Evolutionary conservation across 2,888 invertebrate genomes (phyloP).

Genomic region (Lycia hirtaria): DNA sequence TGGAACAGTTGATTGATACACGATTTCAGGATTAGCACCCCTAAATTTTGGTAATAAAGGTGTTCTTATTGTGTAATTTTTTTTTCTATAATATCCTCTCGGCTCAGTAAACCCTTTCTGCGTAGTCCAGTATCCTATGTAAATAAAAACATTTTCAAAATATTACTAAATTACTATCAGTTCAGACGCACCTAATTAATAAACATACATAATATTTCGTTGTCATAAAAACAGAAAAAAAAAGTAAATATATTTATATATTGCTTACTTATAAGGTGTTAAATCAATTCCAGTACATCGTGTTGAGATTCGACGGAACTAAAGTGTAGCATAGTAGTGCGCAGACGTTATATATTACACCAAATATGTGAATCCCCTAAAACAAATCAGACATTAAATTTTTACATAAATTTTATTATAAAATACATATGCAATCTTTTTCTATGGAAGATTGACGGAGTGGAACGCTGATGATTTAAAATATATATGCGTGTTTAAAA

Average conservation of each 20-base stretch:
- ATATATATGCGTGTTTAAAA: neutral
- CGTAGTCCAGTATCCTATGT: too few species aligned
- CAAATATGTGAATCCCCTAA: constrained; percentile 43
- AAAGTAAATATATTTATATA: neutral
- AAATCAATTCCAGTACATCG: constrained; percentile 37
- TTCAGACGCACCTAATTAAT: neutral
- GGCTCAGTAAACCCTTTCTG: too few species aligned
- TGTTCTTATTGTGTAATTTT: too few species aligned
- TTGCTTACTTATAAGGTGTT: constrained; percentile 17
- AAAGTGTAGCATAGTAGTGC: constrained; percentile 30
- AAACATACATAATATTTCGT: constrained; percentile 2
- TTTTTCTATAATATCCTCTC: too few species aligned
- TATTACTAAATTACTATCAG: too few species aligned
- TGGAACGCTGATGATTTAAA: neutral
- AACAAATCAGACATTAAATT: constrained; percentile 40
- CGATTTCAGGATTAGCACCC: too few species aligned
- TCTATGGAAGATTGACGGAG: too few species aligned
- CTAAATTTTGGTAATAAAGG: too few species aligned
- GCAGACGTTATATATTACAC: constrained; percentile 41
- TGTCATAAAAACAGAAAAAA: neutral
- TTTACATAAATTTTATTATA: constrained; percentile 16
- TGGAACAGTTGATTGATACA: too few species aligned
- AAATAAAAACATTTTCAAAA: too few species aligned
- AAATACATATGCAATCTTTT: too few species aligned
- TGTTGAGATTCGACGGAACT: constrained; percentile 42